Percentiles rank a stretch among this genome's conserved stretches.
These are phyloP conservation scores for Emberiza fucata DNA, from an alignment of 2,113 vertebrate genomes.

Conservation along the genomic window DNA sequence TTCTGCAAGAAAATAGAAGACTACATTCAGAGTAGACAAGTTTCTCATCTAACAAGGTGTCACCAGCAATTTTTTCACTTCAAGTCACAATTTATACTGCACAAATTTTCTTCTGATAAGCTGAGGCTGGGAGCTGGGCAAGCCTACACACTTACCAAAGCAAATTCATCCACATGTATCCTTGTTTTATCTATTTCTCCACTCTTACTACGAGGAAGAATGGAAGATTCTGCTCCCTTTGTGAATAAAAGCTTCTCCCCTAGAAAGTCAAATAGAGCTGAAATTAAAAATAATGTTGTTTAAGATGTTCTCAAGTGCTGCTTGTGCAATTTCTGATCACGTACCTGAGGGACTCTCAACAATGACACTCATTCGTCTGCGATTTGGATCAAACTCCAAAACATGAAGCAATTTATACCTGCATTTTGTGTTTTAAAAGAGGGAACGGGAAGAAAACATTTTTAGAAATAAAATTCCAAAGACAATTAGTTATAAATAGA, in stretches of 20 bases:
- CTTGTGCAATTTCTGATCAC: neutral
- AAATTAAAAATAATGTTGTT: neutral
- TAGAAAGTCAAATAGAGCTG: constrained; percentile 20
- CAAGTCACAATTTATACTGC: neutral
- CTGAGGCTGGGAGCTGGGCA: neutral
- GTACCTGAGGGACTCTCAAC: constrained; percentile 89
- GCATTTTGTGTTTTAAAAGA: neutral
- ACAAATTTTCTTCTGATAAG: neutral
- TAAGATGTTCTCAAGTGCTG: neutral
- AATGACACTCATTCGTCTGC: constrained; percentile 96
- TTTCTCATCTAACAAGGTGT: neutral
- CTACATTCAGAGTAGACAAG: neutral
- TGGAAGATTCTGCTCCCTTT: constrained; percentile 94
- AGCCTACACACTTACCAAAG: constrained; percentile 81
- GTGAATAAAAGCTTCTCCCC: constrained; percentile 90
- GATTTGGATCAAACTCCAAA: constrained; percentile 92
- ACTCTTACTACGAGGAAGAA: constrained; percentile 84
- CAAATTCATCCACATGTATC: constrained; percentile 95
- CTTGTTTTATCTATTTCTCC: constrained; percentile 94
- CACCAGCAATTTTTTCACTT: neutral
- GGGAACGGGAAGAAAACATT: neutral
- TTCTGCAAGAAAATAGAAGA: constrained; percentile 75
- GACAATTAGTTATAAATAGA: neutral
- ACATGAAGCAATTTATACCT: constrained; percentile 94
- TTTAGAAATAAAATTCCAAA: neutral